These are phyloP conservation scores for Protobothrops mucrosquamatus DNA, from an alignment of 2,113 vertebrate genomes.

Conservation along the genomic window DNA sequence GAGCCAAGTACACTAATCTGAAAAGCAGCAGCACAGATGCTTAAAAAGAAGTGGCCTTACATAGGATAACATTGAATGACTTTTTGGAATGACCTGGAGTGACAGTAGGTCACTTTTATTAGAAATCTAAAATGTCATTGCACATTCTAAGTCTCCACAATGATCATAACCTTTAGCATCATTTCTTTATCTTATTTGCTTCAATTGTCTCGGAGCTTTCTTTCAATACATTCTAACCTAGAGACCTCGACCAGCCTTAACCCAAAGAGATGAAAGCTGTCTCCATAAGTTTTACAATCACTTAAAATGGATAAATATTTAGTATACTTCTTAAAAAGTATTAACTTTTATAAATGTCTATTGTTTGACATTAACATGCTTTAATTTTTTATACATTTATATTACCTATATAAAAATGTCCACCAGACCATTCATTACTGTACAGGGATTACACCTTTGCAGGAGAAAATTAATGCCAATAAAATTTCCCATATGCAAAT, in stretches of 20 bases:
- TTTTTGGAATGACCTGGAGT: conserved; percentile 7
- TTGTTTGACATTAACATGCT: not conserved
- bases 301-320: not conserved
- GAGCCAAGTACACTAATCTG: conserved; percentile 17
- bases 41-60: not conserved
- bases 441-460: not conserved
- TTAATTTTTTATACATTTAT: not conserved
- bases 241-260: conserved; percentile 5
- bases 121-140: conserved; percentile 15
- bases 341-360: not conserved
- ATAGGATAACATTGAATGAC: not conserved
- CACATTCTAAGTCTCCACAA: not conserved
- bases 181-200: conserved; percentile 2
- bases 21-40: not conserved
- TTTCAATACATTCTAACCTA: conserved; percentile 13
- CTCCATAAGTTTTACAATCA: not conserved
- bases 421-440: not conserved
- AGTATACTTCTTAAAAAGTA: not conserved
- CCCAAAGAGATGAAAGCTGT: not conserved
- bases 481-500: not conserved
- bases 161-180: conserved; percentile 2
- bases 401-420: not conserved
- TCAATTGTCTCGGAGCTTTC: fast-evolving
- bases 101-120: conserved; percentile 2
- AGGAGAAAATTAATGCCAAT: not conserved